Base-by-base conservation (phyloP, 2,797 vertebrate species). In the Bovichtus diacanthus region DNA sequence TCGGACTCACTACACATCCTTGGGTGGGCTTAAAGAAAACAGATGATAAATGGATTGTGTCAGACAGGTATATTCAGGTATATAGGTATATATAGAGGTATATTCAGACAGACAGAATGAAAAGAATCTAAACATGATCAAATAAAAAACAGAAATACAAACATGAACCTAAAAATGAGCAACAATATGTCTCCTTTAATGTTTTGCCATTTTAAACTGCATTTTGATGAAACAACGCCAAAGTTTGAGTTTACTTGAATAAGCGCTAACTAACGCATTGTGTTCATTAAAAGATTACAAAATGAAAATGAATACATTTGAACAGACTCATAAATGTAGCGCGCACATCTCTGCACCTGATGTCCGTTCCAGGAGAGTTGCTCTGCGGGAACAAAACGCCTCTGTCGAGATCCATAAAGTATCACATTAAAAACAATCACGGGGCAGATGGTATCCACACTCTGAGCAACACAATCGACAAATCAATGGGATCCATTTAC, bases 351-450 rank as follows among this genome's bases (percentile, higher is more conserved):
- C 43, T 29, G 44, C 11, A 19, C 15, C 44, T n/a, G 43, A 21
- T 49, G 39, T 43, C 3, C 31, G 56, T 23, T 62, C 8, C 51
- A 50, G 43, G 25, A 68, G 46, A 25, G 43, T 16, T 58, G 36
- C 43, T 55, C 25, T 27, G 15, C 2, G 21, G 38, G 46, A 43
- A 23, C 36, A 29, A 18, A 31, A 64, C 5, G 16, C 21, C 61
- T 51, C 72, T 4, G 9, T n/a, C 5, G 46, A 67, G 55, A 64
- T 67, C 68, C 6, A 60, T 53, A 39, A 60, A 65, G 61, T 21
- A 23, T 53, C 60, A 38, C 54, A 53, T 66, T 53, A 34, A 61
- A 43, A 72, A 60, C 68, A 53, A 64, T 58, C 53, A n/a, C 5
- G 23, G 47, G n/a, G 19, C 61, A 65, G 68, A 78, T 31, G 61